Conservation (phyloP, 2,888 invertebrate genomes). For the Xylocampa areola region DNA sequence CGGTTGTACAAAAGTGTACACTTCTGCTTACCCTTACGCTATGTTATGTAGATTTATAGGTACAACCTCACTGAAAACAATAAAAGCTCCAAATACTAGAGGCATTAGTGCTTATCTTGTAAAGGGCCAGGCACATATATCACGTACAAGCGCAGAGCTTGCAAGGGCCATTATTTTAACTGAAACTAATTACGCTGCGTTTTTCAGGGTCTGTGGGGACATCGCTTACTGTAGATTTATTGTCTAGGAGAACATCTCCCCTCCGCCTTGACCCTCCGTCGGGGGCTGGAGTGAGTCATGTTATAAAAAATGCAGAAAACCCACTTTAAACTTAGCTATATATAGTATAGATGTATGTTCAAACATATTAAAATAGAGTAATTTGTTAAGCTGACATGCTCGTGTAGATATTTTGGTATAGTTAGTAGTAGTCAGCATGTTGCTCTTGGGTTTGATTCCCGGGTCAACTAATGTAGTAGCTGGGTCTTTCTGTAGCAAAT, state of each 20-base stretch:
- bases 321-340: not conserved
- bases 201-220: conserved; percentile 47
- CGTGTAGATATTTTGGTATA: too few species aligned
- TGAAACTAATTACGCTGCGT: conserved; percentile 48
- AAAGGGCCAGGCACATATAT: conserved; percentile 11
- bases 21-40: too few species aligned
- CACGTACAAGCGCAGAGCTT: conserved; percentile 5
- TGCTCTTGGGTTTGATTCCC: too few species aligned
- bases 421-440: too few species aligned
- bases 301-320: conserved; percentile 2
- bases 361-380: too few species aligned
- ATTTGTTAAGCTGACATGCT: too few species aligned
- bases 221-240: conserved; percentile 51
- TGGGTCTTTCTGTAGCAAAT: too few species aligned
- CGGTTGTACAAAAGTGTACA: too few species aligned
- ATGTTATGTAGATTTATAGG: too few species aligned
- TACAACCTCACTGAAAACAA: too few species aligned
- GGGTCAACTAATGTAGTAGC: too few species aligned
- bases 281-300: not conserved
- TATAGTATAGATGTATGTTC: too few species aligned
- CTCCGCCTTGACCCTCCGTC: conserved; percentile 7
- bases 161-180: conserved; percentile 34
- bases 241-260: conserved; percentile 11
- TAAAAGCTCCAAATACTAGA: conserved; percentile 2
- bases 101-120: not conserved